Conservation (phyloP, 2,797 vertebrate species). For the Manis pentadactyla region DNA sequence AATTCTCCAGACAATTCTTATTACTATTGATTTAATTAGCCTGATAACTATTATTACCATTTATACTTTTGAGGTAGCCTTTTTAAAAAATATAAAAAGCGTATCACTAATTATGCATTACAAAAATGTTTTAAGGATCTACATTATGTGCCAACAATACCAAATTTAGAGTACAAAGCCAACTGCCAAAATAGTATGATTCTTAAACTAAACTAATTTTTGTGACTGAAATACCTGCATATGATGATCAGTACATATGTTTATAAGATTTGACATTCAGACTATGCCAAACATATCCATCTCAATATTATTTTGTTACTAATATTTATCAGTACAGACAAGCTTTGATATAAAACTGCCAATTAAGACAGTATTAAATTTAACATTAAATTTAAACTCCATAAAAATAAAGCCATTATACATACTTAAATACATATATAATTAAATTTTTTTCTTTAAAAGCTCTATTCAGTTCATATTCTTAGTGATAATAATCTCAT, state of each 20-base stretch:
- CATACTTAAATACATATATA: constrained; percentile 34
- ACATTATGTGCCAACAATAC: background rate
- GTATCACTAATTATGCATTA: constrained; percentile 22
- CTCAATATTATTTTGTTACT: background rate
- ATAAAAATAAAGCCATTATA: constrained; percentile 61
- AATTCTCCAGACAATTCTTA: constrained; percentile 19
- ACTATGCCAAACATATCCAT: constrained; percentile 1
- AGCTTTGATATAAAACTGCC: background rate
- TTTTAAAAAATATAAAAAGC: background rate
- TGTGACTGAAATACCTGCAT: constrained; percentile 25
- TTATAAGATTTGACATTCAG: constrained; percentile 7
- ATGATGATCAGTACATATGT: background rate
- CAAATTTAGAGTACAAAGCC: background rate
- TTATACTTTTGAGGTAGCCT: background rate
- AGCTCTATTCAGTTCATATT: constrained; percentile 70
- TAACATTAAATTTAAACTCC: constrained; percentile 66
- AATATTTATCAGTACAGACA: background rate
- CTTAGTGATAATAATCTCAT: constrained; percentile 69
- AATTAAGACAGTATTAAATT: background rate
- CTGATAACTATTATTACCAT: background rate
- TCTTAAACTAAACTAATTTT: constrained; percentile 41
- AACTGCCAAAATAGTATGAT: background rate
- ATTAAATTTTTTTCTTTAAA: constrained; percentile 70
- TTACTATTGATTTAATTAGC: constrained; percentile 7
- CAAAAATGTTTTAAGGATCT: background rate